These are phyloP conservation scores for Aspiorhynchus laticeps DNA, from an alignment of 2,113 vertebrate genomes.

Conservation along the genomic window DNA sequence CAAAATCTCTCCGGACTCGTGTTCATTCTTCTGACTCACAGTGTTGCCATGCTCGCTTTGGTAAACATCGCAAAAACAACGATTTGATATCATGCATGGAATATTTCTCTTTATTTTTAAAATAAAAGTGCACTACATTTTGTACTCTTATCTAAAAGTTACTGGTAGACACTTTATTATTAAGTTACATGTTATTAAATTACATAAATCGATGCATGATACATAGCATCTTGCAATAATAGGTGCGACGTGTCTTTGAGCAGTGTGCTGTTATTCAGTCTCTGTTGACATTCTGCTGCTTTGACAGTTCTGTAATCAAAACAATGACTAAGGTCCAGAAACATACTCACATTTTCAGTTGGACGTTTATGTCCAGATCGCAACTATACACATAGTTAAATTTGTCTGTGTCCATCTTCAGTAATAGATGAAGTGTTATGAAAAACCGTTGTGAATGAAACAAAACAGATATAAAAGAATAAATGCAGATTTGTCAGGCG, in stretches of 20 bases:
- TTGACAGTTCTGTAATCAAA: slow-evolving; percentile 51
- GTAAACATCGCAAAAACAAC: slow-evolving; percentile 49
- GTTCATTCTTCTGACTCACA: slow-evolving; percentile 47
- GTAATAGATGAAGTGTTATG: slow-evolving; percentile 25
- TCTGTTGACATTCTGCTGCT: slow-evolving; percentile 21
- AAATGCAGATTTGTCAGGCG: neutral
- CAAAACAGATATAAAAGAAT: slow-evolving; percentile 12
- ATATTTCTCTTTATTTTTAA: neutral
- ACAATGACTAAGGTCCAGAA: slow-evolving; percentile 33
- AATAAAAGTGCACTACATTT: neutral
- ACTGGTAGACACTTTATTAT: neutral
- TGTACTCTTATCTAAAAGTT: neutral
- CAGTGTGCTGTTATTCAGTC: neutral
- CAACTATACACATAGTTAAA: slow-evolving; percentile 96
- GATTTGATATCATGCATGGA: neutral
- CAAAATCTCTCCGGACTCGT: slow-evolving; percentile 39
- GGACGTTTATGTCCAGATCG: slow-evolving; percentile 95
- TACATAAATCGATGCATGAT: no score
- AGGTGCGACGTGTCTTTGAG: neutral
- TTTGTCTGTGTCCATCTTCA: slow-evolving; percentile 85
- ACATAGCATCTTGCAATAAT: neutral
- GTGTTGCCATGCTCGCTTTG: slow-evolving; percentile 39
- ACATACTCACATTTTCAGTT: slow-evolving; percentile 93
- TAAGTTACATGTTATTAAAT: neutral
- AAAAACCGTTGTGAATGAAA: slow-evolving; percentile 46